Percentiles rank a stretch among this genome's conserved stretches.
These are phyloP conservation scores for Drosophila pachea DNA, from an alignment of 1,140 invertebrate species.

Conservation along the genomic window DNA sequence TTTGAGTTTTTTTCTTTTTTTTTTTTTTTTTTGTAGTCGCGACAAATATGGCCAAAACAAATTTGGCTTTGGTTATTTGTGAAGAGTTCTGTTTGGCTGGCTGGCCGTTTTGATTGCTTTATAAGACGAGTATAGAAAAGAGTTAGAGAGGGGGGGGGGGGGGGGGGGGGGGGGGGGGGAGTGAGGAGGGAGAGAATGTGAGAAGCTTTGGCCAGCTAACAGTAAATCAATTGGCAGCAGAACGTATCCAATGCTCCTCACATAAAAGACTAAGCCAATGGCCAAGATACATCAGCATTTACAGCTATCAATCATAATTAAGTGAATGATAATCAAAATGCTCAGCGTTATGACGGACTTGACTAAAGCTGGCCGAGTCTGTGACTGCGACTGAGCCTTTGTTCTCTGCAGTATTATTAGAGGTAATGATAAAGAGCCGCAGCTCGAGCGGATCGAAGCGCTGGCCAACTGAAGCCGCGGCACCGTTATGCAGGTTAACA, in stretches of 20 bases:
- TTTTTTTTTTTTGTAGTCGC: conserved; percentile 16
- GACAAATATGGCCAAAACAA: conserved; percentile 49
- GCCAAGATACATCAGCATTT: conserved; percentile 57
- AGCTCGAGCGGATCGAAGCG: conserved; percentile 59
- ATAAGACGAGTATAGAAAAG: conserved; percentile 10
- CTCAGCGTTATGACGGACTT: conserved; percentile 61
- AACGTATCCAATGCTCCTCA: conserved; percentile 13
- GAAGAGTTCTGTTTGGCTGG: no score
- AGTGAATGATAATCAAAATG: conserved; percentile 77
- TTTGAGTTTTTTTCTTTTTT: conserved; percentile 16
- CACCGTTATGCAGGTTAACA: conserved; percentile 74
- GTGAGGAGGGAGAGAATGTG: no score
- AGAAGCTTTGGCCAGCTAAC: conserved; percentile 28
- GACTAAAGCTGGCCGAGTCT: not conserved
- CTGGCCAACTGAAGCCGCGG: conserved; percentile 19
- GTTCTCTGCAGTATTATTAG: conserved; percentile 59
- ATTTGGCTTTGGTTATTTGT: conserved; percentile 37
- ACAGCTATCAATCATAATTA: conserved; percentile 78
- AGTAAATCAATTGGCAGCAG: conserved; percentile 66
- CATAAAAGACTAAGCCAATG: conserved; percentile 3
- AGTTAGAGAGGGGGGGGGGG: conserved; percentile 31
- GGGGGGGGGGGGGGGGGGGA: no score
- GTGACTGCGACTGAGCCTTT: conserved; percentile 14
- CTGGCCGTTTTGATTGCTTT: conserved; percentile 49
- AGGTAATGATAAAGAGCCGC: conserved; percentile 69